These are phyloP conservation scores for Cirrhinus mrigala DNA, from an alignment of 2,797 vertebrate genomes.

Conservation along the genomic window DNA sequence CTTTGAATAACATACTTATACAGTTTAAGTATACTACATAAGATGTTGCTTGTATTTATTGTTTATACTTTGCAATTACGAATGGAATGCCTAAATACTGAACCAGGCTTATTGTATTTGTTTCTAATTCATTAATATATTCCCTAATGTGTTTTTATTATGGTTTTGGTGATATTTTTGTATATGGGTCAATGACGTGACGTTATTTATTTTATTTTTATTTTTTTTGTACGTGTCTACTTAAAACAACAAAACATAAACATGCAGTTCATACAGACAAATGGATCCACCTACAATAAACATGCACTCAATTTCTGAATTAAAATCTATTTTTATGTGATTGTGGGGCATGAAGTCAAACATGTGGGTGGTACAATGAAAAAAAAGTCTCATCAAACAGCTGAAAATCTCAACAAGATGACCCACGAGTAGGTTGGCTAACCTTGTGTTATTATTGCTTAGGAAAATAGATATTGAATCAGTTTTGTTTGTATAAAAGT, in stretches of 20 bases:
- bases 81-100: neutral
- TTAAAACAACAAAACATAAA: neutral
- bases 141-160: neutral
- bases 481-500: neutral
- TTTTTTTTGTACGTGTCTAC: neutral
- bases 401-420: slow-evolving; percentile 1
- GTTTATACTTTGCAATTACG: neutral
- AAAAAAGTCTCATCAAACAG: slow-evolving; percentile 3
- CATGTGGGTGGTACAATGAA: slow-evolving; percentile 5
- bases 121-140: neutral
- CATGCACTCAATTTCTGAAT: slow-evolving; percentile 11
- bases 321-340: slow-evolving; percentile 29
- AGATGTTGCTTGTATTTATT: neutral
- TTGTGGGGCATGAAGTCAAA: slow-evolving; percentile 17
- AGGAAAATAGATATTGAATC: neutral
- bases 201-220: neutral
- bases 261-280: neutral
- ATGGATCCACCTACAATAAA: neutral
- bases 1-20: neutral
- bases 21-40: too few relatives aligned
- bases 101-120: neutral
- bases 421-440: slow-evolving; percentile 11
- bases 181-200: neutral
- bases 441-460: neutral
- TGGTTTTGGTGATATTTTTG: neutral